A percentile compares a stretch with the other conserved stretches of the same genome.
Evolutionary conservation across 2,113 vertebrate genomes (phyloP).

Genomic region (Daboia siamensis): DNA sequence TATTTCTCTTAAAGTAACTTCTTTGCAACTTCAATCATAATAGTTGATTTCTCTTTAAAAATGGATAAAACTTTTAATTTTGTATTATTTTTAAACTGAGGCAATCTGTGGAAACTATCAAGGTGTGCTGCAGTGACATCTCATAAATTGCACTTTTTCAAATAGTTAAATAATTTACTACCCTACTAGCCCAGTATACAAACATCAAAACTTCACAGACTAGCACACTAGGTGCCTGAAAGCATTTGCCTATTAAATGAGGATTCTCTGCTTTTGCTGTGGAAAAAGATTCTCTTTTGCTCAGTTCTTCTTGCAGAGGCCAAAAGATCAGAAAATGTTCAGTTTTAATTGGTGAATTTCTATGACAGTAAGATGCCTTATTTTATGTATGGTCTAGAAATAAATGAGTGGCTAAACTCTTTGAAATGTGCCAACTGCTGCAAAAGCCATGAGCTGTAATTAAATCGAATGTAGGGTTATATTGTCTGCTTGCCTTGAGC

Average conservation of each 20-base stretch:
- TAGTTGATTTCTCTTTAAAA: neutral
- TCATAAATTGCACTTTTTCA: neutral
- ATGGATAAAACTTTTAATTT: neutral
- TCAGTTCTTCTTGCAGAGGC: slow-evolving; percentile 48
- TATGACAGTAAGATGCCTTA: slow-evolving; percentile 56
- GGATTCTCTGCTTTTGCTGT: slow-evolving; percentile 50
- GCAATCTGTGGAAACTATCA: neutral
- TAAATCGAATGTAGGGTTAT: slow-evolving; percentile 58
- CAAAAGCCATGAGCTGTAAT: slow-evolving; percentile 65
- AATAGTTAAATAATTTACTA: slow-evolving; percentile 29
- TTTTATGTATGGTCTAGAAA: slow-evolving; percentile 59
- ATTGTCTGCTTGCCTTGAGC: slow-evolving; percentile 47
- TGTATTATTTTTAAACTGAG: neutral
- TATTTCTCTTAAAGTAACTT: neutral
- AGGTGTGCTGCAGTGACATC: slow-evolving; percentile 9
- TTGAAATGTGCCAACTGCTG: slow-evolving; percentile 55
- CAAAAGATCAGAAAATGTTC: slow-evolving; percentile 60
- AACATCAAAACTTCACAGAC: slow-evolving; percentile 38
- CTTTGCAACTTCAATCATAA: neutral
- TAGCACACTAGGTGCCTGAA: slow-evolving; percentile 36
- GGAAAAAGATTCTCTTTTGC: slow-evolving; percentile 48
- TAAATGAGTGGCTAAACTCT: slow-evolving; percentile 58
- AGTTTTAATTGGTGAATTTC: slow-evolving; percentile 57
- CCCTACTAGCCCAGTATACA: slow-evolving; percentile 4
- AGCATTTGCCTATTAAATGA: slow-evolving; percentile 20